A percentile compares a stretch with the other conserved stretches of the same genome.
These are phyloP conservation scores for Auanema sp. DNA, from an alignment of 2,888 invertebrate genomes.

Conservation along the genomic window DNA sequence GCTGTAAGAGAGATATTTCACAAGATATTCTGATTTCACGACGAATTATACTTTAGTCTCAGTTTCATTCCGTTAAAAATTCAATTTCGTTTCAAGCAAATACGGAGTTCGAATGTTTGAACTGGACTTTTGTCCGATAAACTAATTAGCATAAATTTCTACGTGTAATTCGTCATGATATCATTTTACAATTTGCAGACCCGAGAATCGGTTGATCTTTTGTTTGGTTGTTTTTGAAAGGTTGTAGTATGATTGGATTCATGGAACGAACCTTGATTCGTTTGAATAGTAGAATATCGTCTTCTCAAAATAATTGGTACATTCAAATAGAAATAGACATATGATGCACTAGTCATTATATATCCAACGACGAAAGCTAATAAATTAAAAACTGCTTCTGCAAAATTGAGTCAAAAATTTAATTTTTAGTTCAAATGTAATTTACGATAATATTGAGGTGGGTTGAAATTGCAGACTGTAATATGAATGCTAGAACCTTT, in stretches of 20 bases:
- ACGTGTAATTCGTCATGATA: too few relatives aligned
- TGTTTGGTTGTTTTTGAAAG: not conserved
- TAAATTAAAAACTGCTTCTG: constrained; percentile 35
- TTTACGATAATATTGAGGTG: constrained; percentile 26
- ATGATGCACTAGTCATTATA: constrained; percentile 36
- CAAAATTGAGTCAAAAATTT: constrained; percentile 5
- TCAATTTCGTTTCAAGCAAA: too few relatives aligned
- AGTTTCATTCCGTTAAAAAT: too few relatives aligned
- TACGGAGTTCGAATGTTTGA: not conserved
- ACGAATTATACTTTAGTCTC: too few relatives aligned
- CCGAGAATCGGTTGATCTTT: not conserved
- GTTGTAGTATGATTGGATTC: not conserved
- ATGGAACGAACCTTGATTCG: constrained; percentile 6
- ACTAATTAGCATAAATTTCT: too few relatives aligned
- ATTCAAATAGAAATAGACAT: constrained; percentile 43
- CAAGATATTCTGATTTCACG: too few relatives aligned
- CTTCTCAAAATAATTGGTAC: constrained; percentile 37
- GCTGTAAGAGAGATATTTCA: constrained; percentile 17
- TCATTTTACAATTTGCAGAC: too few relatives aligned
- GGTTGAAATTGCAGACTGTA: constrained; percentile 28
- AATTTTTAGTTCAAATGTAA: not conserved
- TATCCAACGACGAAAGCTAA: constrained; percentile 41
- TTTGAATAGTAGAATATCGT: constrained; percentile 26
- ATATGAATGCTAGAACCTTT: constrained; percentile 13
- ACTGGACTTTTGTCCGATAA: not conserved